Evolutionary conservation across 2,888 invertebrate genomes (phyloP), one percentile per base, ranked within the genome.

Genomic region (Mythimna loreyi): DNA sequence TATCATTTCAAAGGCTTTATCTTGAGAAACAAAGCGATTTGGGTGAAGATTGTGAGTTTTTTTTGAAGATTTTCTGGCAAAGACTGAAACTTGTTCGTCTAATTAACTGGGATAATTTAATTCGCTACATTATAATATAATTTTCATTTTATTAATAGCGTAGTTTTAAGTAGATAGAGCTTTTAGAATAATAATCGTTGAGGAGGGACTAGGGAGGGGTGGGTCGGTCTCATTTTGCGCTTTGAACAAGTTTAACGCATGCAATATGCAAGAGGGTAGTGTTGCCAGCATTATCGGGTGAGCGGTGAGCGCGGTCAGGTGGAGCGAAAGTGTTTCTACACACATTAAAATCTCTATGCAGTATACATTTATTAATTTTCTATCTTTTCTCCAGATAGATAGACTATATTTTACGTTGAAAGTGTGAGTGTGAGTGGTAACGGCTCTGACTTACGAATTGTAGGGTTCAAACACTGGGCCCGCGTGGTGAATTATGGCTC

Each of bases 231-330:
- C 80, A 75, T 84, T 83, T 81, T 85, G 72, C 72, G 74, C 73
- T 68, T 66, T 68, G 71, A 76, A 80, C 77, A 79, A 80, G 84
- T 85, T 87, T 77, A 84, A 86, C 81, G 75, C 75, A 86, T 86
- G 82, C 78, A 84, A 85, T 87, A 86, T 84, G 84, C 82, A 83
- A 49, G 68, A 72, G 78, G 61, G 72, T 64, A 75, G 72, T 69
- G 81, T 78, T 81, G 67, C 57, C 63, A 78, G 58, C 78, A 71
- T 75, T 81, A 79, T 77, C 72, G 60, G 60, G 50, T 33, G 55
- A 55, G 67, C 33, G 78, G 69, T 49, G 53, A 78, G 58, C 52
- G 66, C 72, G 80, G 75, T 72, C 75, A 75, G 67, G 53, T 60
- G 65, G 19, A 57, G 57, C 30, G 53, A 60, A 79, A 78, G 64